These are phyloP conservation scores for Atrichornis clamosus DNA, from an alignment of 2,113 vertebrate species.

Conservation along the genomic window DNA sequence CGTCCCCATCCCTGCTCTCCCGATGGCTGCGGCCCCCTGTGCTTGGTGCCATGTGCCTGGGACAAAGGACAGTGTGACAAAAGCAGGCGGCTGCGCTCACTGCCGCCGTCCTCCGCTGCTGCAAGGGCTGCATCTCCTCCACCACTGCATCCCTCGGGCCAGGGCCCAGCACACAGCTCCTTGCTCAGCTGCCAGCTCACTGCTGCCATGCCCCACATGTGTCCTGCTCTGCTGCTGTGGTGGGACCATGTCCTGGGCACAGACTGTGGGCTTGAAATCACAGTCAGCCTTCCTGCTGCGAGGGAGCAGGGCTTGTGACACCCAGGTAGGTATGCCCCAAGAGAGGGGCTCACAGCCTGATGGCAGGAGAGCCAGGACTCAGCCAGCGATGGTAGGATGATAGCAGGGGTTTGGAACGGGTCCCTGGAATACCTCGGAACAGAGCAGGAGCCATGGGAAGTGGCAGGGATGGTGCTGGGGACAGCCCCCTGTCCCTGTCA, in stretches of 20 bases:
- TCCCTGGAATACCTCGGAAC: neutral
- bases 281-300: accelerated
- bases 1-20: neutral
- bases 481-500: neutral
- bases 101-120: neutral
- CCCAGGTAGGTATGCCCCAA: neutral
- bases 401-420: neutral
- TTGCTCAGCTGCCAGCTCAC: neutral
- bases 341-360: accelerated
- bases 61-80: conserved; percentile 46
- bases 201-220: accelerated
- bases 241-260: neutral
- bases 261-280: neutral
- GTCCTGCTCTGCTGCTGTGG: neutral
- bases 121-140: neutral
- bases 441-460: neutral
- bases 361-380: neutral
- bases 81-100: neutral
- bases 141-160: accelerated
- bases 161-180: neutral
- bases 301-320: neutral
- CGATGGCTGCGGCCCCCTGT: neutral
- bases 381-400: neutral
- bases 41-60: neutral
- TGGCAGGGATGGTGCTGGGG: neutral